Evolutionary conservation across 2,797 vertebrate species (phyloP), one percentile per base, ranked within the genome.

Genomic region (Typhlichthys eigenmanni): DNA sequence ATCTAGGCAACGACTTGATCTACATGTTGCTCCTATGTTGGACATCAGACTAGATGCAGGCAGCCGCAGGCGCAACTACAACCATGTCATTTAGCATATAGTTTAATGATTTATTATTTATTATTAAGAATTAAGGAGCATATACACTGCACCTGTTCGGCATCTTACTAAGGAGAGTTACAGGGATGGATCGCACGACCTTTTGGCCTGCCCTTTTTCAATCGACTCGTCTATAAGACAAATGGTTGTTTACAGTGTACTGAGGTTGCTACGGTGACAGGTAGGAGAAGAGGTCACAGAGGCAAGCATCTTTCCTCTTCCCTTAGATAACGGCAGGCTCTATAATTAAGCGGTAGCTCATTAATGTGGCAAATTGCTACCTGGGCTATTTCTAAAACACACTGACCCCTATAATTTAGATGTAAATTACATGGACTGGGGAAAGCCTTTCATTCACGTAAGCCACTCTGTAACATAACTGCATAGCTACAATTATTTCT

Each of bases 211-310:
- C 19, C 19, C 2, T 19, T 19, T 19, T 19, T 2, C 19, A 19
- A 19, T 19, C 19, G 2, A 19, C 19, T 19, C 2, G 19, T 19
- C 19, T 19, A 19, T 19, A 19, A 19, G 19, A 19, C 19, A 19
- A 19, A 19, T 19, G 19, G 19, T 19, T 19, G 19, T 38, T 74
- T 34, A 69, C 55, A 55, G 72, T 12, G 60, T 72, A 61, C 57
- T 2, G 1, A 62, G 79, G 87, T 86, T 85, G 78, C 86, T 50
- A 85, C 83, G 73, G 82, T 53, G 76, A 88, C 82, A 34, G 51
- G 55, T 34, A 60, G 66, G 73, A 82, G 75, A 81, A 66, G 75
- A 77, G 66, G 60, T 71, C 72, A 74, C 74, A 70, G 78, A 87
- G 81, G 86, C 85, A 85, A 80, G 82, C 77, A 77, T 68, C 66